Percentiles rank a stretch among this genome's conserved stretches.
Evolutionary conservation across 2,113 vertebrate genomes (phyloP).

Genomic region (Amphilophus citrinellus): DNA sequence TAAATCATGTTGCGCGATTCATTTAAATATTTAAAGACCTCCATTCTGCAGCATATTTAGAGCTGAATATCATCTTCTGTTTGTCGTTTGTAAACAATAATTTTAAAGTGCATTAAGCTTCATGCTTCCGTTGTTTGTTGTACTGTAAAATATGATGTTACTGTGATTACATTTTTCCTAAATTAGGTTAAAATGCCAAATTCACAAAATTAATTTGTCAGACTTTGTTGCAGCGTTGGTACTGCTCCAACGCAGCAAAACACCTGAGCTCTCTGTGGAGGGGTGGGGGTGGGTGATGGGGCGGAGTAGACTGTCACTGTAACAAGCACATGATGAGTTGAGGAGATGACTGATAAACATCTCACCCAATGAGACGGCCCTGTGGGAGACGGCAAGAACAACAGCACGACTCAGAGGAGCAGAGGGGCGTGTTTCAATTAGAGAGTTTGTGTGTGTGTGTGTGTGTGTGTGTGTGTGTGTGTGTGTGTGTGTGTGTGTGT

Average conservation of each 20-base stretch:
- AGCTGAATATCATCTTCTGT: too few relatives aligned
- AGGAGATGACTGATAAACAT: conserved; percentile 65
- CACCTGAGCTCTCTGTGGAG: background rate
- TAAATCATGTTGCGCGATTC: too few relatives aligned
- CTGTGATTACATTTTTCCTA: too few relatives aligned
- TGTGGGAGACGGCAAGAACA: conserved; percentile 23
- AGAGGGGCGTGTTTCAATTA: conserved; percentile 50
- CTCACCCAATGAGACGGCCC: conserved; percentile 69
- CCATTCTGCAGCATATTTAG: too few relatives aligned
- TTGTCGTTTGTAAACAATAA: too few relatives aligned
- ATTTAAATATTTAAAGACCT: too few relatives aligned
- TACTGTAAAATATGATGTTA: too few relatives aligned
- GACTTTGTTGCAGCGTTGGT: background rate
- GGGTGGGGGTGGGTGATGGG: background rate
- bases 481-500: background rate
- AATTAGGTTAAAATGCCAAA: too few relatives aligned
- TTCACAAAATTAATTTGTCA: too few relatives aligned
- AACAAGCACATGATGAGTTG: conserved; percentile 56
- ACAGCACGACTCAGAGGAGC: conserved; percentile 34
- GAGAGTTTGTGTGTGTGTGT: background rate
- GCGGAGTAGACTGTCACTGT: background rate
- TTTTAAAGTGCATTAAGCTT: too few relatives aligned
- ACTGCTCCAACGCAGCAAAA: background rate
- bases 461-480: too few relatives aligned
- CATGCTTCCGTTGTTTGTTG: too few relatives aligned